Base-by-base conservation (phyloP, 2,888 invertebrate genomes). In the Cheilosia impressa region DNA sequence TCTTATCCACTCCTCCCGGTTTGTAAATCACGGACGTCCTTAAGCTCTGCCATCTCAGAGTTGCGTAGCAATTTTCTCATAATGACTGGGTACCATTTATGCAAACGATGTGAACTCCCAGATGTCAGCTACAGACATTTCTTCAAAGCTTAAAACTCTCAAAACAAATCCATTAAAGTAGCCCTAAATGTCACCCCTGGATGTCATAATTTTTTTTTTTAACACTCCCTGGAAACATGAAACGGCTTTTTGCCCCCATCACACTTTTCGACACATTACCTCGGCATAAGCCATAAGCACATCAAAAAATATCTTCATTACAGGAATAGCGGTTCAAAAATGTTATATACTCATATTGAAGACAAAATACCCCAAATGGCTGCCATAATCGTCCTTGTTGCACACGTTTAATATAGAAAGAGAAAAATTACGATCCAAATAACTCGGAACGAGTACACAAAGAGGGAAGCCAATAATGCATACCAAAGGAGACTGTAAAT, bases 251-350 rank as follows among this genome's bases (percentile, higher is more conserved):
- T 41, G 10, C 34, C 24, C 15, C 34, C 53, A 31, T 31, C 53
- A 53, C 17, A 52, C 34, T 24, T 19, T 65, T 53, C 24, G 19
- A 34, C 38, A 38, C 47, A 38, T 50, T 22, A 63, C 62, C 72
- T 31, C 31, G 7, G 31, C 31, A 31, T 53, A n/a, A n/a, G n/a
- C n/a, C n/a, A n/a, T n/a, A 77, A 13, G 38, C 22, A 38, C 17
- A 10, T 58, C 9, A 7, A 47, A 82, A 77, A 72, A 62, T 72
- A 72, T 82, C 83, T 73, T 72, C 73, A 78, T 83, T 83, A 78
- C 71, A 78, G 31, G 38, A 50, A 60, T 53, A 41, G 47, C 13
- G 19, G 43, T 38, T 31, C 19, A 41, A 50, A 41, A 57, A 7
- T 27, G 41, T 60, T 53, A 31, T 50, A 50, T 53, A 4, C 63